A percentile compares a stretch with the other conserved stretches of the same genome.
phyloP scores from a whole-genome alignment of 2,113 vertebrate species.

The Psittacula cyanocephala region DNA sequence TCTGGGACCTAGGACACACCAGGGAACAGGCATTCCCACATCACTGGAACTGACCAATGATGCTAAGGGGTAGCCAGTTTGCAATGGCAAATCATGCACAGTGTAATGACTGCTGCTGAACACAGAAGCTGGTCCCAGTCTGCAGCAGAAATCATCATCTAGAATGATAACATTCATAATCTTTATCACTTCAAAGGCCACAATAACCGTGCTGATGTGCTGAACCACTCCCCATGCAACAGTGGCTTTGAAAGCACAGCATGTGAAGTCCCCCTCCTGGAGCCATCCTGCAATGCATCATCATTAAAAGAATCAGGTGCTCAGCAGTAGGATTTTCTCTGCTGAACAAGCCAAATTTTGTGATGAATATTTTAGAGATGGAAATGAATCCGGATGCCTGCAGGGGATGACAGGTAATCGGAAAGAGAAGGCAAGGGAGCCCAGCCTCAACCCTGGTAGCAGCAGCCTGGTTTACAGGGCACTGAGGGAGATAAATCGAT shows the following conservation, averaged over 20 bases:
- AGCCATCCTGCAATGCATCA: background rate
- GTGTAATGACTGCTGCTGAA: background rate
- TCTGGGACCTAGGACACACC: background rate
- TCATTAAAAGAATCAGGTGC: background rate
- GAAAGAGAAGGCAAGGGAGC: background rate
- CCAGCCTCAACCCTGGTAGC: background rate
- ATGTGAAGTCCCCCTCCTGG: background rate
- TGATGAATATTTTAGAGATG: background rate
- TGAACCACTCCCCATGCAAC: background rate
- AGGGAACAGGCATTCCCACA: background rate
- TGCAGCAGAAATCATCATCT: background rate
- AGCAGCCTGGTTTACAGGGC: background rate
- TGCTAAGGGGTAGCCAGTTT: too few species aligned
- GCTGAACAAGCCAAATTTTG: background rate
- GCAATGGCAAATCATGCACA: rapidly evolving
- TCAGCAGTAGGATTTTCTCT: background rate
- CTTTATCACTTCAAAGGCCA: background rate
- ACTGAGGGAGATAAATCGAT: background rate
- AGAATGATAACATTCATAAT: background rate
- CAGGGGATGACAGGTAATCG: background rate
- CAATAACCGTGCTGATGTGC: rapidly evolving
- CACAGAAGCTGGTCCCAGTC: background rate
- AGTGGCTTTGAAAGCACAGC: background rate
- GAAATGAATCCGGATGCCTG: background rate
- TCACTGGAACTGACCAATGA: background rate